Percentiles rank a stretch among this genome's conserved stretches.
Conservation (phyloP, 1,140 invertebrate genomes). For the Zophobas atratus region DNA sequence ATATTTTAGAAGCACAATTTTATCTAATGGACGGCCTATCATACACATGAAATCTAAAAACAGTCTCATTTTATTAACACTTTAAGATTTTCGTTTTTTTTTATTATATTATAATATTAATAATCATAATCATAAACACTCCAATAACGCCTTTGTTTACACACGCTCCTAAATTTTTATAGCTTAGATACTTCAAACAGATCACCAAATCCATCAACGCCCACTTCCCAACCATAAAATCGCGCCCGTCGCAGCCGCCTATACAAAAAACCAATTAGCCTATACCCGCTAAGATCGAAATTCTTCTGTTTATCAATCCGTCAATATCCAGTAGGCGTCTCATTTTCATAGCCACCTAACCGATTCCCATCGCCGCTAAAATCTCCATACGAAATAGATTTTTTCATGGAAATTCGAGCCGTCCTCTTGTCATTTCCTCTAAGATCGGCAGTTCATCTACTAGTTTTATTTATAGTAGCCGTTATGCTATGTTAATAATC, state of each 20-base stretch:
- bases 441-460: conserved; percentile 15
- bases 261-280: not conserved
- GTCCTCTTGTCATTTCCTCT: not conserved
- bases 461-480: conserved; percentile 27
- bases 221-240: no score
- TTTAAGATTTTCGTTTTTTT: no score
- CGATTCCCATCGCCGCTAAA: not conserved
- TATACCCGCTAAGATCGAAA: not conserved
- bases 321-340: conserved; percentile 4
- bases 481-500: conserved; percentile 40
- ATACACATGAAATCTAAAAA: no score
- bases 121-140: no score
- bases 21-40: no score
- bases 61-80: no score
- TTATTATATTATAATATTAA: no score
- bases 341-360: not conserved
- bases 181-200: no score
- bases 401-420: conserved; percentile 15
- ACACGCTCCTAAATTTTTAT: no score
- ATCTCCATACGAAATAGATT: not conserved
- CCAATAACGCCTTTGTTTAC: no score
- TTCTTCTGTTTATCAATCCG: conserved; percentile 7
- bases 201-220: no score
- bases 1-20: no score
- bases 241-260: not conserved